Evolutionary conservation across 2,113 vertebrate genomes (phyloP).

Genomic region (Vidua chalybeata): DNA sequence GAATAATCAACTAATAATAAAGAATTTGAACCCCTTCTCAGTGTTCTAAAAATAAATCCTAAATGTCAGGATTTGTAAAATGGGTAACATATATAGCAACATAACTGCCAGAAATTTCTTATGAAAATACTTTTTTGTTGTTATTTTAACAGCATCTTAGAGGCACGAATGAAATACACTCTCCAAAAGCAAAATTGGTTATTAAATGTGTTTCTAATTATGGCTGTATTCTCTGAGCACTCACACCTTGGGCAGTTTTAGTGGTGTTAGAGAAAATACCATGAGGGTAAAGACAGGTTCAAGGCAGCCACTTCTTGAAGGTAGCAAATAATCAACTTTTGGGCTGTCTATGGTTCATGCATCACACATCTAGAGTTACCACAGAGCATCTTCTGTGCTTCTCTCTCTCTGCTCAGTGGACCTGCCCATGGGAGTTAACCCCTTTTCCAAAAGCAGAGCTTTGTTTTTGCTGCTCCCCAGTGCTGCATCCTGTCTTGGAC

Average conservation of each 20-base stretch:
- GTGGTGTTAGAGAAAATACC: background rate
- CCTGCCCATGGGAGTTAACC: background rate
- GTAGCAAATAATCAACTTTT: background rate
- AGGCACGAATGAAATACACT: background rate
- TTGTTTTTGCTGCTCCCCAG: background rate
- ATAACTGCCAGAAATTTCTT: background rate
- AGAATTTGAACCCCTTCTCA: background rate
- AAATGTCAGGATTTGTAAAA: background rate
- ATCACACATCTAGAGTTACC: background rate
- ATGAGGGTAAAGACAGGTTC: background rate
- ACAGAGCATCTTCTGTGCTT: background rate
- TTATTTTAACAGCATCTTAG: background rate
- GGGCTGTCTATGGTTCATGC: accelerated
- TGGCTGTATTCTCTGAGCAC: background rate
- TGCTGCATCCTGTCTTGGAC: background rate
- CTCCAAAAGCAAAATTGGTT: background rate
- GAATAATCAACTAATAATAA: background rate
- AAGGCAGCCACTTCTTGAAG: background rate
- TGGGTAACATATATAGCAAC: background rate
- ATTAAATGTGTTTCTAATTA: background rate
- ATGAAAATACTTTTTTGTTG: background rate
- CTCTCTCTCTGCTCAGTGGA: background rate
- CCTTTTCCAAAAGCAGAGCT: background rate
- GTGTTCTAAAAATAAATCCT: background rate
- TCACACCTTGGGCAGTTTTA: background rate